Conservation (phyloP, 2,888 invertebrate species). For the Papilio protenor region DNA sequence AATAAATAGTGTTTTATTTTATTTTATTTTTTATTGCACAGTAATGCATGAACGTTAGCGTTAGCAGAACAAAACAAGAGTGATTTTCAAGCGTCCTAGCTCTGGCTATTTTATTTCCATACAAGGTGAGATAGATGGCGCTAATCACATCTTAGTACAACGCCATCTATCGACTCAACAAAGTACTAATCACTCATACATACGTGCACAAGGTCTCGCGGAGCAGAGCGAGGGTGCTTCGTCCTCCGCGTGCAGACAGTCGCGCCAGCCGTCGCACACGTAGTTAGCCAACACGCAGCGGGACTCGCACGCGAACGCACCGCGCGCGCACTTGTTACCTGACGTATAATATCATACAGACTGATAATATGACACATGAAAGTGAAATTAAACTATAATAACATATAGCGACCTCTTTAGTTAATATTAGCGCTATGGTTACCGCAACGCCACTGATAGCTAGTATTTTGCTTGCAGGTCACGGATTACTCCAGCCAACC, state of each 20-base stretch:
- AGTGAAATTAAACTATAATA: too few species aligned
- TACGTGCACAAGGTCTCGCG: constrained; percentile 63
- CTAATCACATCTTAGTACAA: neutral
- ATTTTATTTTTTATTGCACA: too few species aligned
- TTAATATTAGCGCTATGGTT: too few species aligned
- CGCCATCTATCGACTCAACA: neutral
- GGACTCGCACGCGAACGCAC: constrained; percentile 71
- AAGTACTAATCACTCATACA: constrained; percentile 49
- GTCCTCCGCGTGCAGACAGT: constrained; percentile 71
- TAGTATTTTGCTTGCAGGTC: too few species aligned
- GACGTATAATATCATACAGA: neutral
- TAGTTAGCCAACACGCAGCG: constrained; percentile 73
- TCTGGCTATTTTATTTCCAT: too few species aligned
- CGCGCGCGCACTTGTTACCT: constrained; percentile 68
- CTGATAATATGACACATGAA: neutral
- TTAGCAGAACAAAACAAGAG: too few species aligned
- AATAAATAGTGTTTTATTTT: too few species aligned
- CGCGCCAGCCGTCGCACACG: constrained; percentile 74
- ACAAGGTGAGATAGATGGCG: neutral
- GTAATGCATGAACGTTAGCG: too few species aligned
- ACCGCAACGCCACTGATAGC: too few species aligned
- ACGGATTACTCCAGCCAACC: too few species aligned
- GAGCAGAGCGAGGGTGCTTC: constrained; percentile 66
- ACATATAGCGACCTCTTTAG: too few species aligned
- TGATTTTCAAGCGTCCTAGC: too few species aligned